A percentile compares a stretch with the other conserved stretches of the same genome.
Conservation (phyloP, 2,113 vertebrate genomes). For the Drymodes brunneopygia region DNA sequence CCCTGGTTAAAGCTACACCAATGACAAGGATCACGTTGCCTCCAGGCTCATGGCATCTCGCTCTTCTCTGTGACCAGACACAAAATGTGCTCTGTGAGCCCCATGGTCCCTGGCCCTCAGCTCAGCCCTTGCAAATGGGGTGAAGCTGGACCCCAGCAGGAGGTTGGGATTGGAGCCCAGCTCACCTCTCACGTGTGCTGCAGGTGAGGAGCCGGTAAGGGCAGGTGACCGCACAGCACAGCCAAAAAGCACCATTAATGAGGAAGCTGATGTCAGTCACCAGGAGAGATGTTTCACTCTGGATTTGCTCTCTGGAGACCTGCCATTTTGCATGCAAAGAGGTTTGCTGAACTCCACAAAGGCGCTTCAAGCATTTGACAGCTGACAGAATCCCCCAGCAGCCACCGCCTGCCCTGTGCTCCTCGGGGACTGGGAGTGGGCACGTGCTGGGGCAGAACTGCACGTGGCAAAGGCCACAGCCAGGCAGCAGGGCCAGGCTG, state of each 20-base stretch:
- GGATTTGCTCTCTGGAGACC: slow-evolving; percentile 4
- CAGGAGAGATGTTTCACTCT: neutral
- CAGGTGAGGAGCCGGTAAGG: neutral
- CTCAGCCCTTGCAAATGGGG: neutral
- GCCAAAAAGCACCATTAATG: neutral
- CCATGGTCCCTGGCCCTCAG: accelerated
- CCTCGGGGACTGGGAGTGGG: accelerated
- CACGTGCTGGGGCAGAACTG: neutral
- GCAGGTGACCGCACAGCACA: neutral
- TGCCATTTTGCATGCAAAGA: neutral
- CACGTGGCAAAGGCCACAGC: accelerated
- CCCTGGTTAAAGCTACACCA: accelerated
- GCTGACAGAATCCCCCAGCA: neutral
- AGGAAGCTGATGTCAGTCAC: neutral
- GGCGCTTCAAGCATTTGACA: neutral
- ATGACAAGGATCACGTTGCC: neutral
- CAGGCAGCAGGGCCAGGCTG: neutral
- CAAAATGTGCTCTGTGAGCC: accelerated
- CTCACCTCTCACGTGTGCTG: neutral
- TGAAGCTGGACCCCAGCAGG: neutral
- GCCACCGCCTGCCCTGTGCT: neutral
- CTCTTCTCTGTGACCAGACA: neutral
- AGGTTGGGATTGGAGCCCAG: accelerated
- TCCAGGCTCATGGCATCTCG: accelerated
- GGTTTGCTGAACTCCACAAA: neutral